phyloP scores from a whole-genome alignment of 2,888 invertebrate genomes.

The Drosophila neutralis region DNA sequence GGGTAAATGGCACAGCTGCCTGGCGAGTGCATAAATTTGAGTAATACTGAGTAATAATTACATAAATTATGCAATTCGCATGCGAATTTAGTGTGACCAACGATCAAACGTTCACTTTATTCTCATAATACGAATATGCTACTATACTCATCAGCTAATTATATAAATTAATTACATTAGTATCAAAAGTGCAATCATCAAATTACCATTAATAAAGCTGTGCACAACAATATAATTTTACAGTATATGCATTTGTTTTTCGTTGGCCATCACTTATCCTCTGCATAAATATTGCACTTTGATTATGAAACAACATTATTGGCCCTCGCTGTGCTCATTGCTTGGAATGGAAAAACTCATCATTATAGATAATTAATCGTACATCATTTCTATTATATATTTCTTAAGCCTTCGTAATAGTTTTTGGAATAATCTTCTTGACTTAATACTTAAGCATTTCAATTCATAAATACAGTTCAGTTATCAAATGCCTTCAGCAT shows the following conservation, averaged over 20 bases:
- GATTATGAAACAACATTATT: background rate
- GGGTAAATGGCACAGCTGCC: constrained; percentile 35
- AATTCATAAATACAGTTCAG: background rate
- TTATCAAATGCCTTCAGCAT: background rate
- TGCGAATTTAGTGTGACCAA: constrained; percentile 16
- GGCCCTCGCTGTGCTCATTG: background rate
- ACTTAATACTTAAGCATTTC: background rate
- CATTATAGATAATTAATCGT: background rate
- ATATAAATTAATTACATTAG: constrained; percentile 12
- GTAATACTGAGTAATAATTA: constrained; percentile 40
- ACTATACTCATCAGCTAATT: constrained; percentile 4
- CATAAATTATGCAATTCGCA: constrained; percentile 43
- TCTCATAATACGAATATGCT: background rate
- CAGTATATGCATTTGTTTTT: background rate
- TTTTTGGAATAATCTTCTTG: background rate
- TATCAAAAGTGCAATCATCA: background rate
- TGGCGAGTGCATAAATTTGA: constrained; percentile 35
- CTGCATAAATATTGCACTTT: background rate
- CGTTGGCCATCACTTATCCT: background rate
- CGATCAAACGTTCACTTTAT: constrained; percentile 4
- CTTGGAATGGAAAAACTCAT: background rate
- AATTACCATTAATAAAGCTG: background rate
- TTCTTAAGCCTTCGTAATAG: background rate
- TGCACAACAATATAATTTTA: background rate
- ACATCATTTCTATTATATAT: background rate